Evolutionary conservation across 2,113 vertebrate species (phyloP).

Genomic region (Embiotoca jacksoni): DNA sequence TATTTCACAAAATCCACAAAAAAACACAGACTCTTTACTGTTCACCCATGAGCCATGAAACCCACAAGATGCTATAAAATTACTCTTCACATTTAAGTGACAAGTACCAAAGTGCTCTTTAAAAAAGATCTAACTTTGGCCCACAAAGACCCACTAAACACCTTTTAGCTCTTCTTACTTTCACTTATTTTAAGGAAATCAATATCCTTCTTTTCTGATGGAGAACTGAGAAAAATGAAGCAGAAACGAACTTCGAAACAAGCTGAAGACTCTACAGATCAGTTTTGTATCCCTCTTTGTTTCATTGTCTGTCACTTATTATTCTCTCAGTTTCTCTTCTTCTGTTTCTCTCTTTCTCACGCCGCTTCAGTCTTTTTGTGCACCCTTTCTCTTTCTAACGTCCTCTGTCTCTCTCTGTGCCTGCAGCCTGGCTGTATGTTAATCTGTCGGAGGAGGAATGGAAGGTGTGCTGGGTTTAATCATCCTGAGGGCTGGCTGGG

Average conservation of each 20-base stretch:
- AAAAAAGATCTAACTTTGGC: too few relatives aligned
- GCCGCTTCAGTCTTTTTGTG: background rate
- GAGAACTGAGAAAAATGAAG: background rate
- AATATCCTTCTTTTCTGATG: background rate
- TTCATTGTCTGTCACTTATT: background rate
- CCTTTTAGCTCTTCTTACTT: background rate
- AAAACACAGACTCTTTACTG: background rate
- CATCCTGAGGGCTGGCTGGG: conserved; percentile 59
- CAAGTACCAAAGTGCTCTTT: too few relatives aligned
- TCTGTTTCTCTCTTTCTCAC: background rate
- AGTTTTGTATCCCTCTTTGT: background rate
- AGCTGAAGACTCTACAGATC: background rate
- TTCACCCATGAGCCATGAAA: background rate
- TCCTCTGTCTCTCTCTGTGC: conserved; percentile 38
- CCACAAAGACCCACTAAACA: background rate
- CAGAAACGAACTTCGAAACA: background rate
- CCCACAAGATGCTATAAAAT: too few relatives aligned
- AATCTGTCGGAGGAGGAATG: conserved; percentile 55
- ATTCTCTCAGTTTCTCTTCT: background rate
- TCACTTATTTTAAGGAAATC: background rate
- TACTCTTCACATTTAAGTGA: too few relatives aligned
- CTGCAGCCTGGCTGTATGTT: conserved; percentile 57
- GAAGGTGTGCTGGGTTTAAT: conserved; percentile 72
- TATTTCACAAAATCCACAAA: background rate
- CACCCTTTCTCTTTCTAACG: conserved; percentile 19